Evolutionary conservation across 2,113 vertebrate genomes (phyloP).

Genomic region (Gymnobelideus leadbeateri): DNA sequence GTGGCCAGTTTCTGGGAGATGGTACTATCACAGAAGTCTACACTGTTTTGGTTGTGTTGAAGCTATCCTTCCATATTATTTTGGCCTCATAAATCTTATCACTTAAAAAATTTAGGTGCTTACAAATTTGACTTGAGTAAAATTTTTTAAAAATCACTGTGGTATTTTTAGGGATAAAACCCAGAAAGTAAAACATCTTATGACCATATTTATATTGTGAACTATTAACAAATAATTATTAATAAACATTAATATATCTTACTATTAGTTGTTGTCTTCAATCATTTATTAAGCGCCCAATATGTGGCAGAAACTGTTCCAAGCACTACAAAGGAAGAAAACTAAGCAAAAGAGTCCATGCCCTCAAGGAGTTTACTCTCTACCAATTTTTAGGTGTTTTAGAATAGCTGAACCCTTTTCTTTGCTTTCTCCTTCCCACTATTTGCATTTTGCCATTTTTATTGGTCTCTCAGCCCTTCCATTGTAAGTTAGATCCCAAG

Average conservation of each 20-base stretch:
- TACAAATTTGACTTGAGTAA: conserved; percentile 10
- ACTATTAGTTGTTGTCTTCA: conserved; percentile 35
- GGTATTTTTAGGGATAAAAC: conserved; percentile 62
- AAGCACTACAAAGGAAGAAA: not conserved
- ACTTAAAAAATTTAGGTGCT: not conserved
- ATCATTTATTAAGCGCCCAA: not conserved
- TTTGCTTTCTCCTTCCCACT: conserved; percentile 46
- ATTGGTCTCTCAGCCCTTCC: conserved; percentile 60
- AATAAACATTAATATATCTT: not conserved
- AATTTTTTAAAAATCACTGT: conserved; percentile 16
- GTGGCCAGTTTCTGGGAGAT: not conserved
- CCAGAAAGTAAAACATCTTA: conserved; percentile 30
- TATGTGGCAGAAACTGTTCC: not conserved
- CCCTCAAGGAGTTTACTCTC: not conserved
- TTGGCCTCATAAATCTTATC: conserved; percentile 18
- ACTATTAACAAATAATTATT: conserved; percentile 14
- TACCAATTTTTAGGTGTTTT: conserved; percentile 36
- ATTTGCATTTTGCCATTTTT: conserved; percentile 63
- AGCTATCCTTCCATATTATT: not conserved
- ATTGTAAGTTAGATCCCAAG: conserved; percentile 31
- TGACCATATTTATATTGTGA: not conserved
- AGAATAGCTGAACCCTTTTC: not conserved
- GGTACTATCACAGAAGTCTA: not conserved
- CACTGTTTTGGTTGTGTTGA: not conserved
- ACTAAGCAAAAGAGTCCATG: not conserved